phyloP scores from a whole-genome alignment of 2,113 vertebrate genomes.

The Onychostoma macrolepis region DNA sequence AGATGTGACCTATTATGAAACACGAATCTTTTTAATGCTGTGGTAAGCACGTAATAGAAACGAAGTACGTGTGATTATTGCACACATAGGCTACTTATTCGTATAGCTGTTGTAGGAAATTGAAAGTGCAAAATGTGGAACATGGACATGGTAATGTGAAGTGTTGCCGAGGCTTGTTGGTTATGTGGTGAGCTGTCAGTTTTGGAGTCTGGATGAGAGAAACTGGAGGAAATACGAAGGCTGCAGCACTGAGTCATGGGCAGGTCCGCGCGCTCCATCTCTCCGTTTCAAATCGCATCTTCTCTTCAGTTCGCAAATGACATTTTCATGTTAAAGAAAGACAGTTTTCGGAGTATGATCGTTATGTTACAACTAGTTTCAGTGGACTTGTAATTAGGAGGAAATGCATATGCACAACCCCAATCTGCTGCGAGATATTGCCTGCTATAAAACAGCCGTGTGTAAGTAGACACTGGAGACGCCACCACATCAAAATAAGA shows the following conservation, averaged over 20 bases:
- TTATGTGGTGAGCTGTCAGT: slow-evolving; percentile 23
- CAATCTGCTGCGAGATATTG: not conserved
- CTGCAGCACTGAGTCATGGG: slow-evolving; percentile 42
- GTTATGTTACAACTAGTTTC: not conserved
- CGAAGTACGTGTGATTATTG: not conserved
- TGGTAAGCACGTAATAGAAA: not conserved
- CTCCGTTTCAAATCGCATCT: not conserved
- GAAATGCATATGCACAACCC: not conserved
- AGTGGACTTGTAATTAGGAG: not conserved
- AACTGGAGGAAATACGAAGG: slow-evolving; percentile 38
- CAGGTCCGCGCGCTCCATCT: slow-evolving; percentile 23
- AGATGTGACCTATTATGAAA: not conserved
- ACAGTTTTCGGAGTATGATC: not conserved
- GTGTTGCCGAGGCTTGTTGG: not conserved
- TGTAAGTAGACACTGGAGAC: not conserved
- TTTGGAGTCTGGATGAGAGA: slow-evolving; percentile 39
- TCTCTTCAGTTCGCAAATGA: not conserved
- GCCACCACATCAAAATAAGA: not conserved
- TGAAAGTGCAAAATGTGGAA: not conserved
- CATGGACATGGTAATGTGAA: not conserved
- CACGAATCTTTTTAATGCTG: not conserved
- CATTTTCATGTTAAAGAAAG: not conserved
- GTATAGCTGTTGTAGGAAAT: not conserved
- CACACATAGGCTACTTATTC: not conserved
- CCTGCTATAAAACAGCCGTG: not conserved